phyloP scores from a whole-genome alignment of 1,140 invertebrate genomes.

The Drosophila saltans region DNA sequence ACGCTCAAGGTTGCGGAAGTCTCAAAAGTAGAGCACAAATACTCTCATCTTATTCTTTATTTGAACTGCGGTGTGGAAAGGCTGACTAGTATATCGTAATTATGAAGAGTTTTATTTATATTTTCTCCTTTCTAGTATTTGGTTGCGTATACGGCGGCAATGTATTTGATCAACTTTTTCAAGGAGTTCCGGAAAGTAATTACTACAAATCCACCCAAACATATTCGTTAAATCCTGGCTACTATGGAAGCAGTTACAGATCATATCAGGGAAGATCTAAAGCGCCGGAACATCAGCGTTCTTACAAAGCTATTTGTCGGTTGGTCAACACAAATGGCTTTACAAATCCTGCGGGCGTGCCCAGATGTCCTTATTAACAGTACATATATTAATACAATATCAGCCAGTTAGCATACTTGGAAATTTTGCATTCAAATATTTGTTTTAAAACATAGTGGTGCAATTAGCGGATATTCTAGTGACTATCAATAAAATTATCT shows the following conservation, averaged over 20 bases:
- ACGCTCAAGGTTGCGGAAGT: conserved; percentile 42
- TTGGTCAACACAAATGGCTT: conserved; percentile 72
- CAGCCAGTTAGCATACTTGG: conserved; percentile 12
- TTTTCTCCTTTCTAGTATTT: conserved; percentile 19
- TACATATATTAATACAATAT: conserved; percentile 20
- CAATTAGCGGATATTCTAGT: conserved; percentile 22
- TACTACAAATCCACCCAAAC: conserved; percentile 17
- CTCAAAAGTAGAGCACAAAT: conserved; percentile 43
- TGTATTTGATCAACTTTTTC: conserved; percentile 35
- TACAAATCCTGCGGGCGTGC: conserved; percentile 61
- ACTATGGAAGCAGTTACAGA: conserved; percentile 14
- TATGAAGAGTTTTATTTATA: conserved; percentile 29
- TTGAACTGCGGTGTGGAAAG: conserved; percentile 13
- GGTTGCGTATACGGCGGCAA: neutral
- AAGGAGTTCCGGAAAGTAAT: conserved; percentile 16
- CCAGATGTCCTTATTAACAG: conserved; percentile 61
- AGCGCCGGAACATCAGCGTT: conserved; percentile 31
- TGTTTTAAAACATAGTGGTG: conserved; percentile 48
- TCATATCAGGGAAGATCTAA: conserved; percentile 1
- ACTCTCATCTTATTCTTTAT: conserved; percentile 26
- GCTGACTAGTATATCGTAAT: neutral
- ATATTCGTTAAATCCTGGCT: conserved; percentile 5
- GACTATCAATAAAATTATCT: neutral
- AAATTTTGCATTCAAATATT: conserved; percentile 24
- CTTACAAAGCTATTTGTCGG: conserved; percentile 73